A percentile compares a stretch with the other conserved stretches of the same genome.
phyloP scores from a whole-genome alignment of 2,888 invertebrate species.

The Rambutsinella grinnellia region DNA sequence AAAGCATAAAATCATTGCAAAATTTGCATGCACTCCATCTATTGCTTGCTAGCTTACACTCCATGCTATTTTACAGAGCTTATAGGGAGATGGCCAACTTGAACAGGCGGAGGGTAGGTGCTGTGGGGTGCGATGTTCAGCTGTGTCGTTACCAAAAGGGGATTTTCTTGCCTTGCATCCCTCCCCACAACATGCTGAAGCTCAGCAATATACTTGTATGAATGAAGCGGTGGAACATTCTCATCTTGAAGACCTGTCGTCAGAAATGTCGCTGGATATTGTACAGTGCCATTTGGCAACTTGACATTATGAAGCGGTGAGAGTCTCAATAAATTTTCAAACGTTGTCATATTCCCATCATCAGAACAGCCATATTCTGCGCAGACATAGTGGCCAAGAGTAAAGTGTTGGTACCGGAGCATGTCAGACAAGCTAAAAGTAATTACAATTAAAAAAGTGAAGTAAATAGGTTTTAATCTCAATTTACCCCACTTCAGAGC shows the following conservation, averaged over 20 bases:
- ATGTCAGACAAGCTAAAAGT: slow-evolving; percentile 90
- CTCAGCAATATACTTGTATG: slow-evolving; percentile 74
- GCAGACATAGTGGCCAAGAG: slow-evolving; percentile 96
- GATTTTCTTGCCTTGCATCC: slow-evolving; percentile 69
- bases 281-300: slow-evolving; percentile 73
- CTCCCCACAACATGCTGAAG: slow-evolving; percentile 71
- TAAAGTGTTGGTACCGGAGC: slow-evolving; percentile 97
- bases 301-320: slow-evolving; percentile 95
- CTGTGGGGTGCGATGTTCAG: too few relatives aligned
- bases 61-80: too few relatives aligned
- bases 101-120: too few relatives aligned
- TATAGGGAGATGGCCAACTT: too few relatives aligned
- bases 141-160: too few relatives aligned
- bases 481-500: slow-evolving; percentile 86
- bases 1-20: too few relatives aligned
- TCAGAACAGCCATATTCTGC: slow-evolving; percentile 96
- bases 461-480: background rate
- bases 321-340: slow-evolving; percentile 85
- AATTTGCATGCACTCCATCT: too few relatives aligned
- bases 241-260: slow-evolving; percentile 86
- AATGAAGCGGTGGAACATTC: slow-evolving; percentile 75
- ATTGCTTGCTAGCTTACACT: too few relatives aligned
- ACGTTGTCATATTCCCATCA: slow-evolving; percentile 80
- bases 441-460: background rate
- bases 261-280: slow-evolving; percentile 94